Evolutionary conservation across 2,113 vertebrate species (phyloP), one percentile per base, ranked within the genome.

Genomic region (Zosterops lateralis): DNA sequence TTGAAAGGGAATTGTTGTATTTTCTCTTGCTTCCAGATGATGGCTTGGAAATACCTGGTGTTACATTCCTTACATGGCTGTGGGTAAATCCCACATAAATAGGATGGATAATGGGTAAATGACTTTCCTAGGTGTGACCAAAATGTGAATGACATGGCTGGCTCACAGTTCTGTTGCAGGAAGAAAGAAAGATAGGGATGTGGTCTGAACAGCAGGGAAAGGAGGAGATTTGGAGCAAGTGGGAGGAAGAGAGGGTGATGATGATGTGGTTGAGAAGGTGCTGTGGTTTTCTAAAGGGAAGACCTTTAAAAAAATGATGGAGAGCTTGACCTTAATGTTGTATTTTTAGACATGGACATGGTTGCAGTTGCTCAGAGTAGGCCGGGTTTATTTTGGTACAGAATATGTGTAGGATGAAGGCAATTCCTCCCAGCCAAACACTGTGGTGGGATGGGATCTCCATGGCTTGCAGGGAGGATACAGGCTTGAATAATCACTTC

Each of bases 381-480:
- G 34, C 48, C 71, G 58, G 62, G 10, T 57, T 82, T 83, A 12
- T 32, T 90, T 76, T 64, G 65, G 24, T 54, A 4, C 25, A 6
- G 32, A 71, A 17, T 54, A 36, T 58, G 29, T 21, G 11, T 40
- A 14, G 83, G 54, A 40, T 57, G 57, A 87, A 70, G 48, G 84
- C 29, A n/a, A 19, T 57, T 82, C 12, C 7, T 54, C 58, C 34
- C 29, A 28, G 54, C 29, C 4, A 9, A 38, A 50, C 20, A 25
- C 22, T 0, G 0, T 1, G 0, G 42, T 78, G 62, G 72, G 28
- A 40, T 71, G 62, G 51, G 34, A 34, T 71, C 36, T 93, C 26
- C 5, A 6, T 26, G 44, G 32, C 38, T 89, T 65, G 24, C 16
- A 28, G 45, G 12, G 28, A 73, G 36, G 20, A 24, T 32, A 32